Evolutionary conservation across 2,888 invertebrate genomes (phyloP), one percentile per base, ranked within the genome.

Genomic region (Anthoptus insignis): DNA sequence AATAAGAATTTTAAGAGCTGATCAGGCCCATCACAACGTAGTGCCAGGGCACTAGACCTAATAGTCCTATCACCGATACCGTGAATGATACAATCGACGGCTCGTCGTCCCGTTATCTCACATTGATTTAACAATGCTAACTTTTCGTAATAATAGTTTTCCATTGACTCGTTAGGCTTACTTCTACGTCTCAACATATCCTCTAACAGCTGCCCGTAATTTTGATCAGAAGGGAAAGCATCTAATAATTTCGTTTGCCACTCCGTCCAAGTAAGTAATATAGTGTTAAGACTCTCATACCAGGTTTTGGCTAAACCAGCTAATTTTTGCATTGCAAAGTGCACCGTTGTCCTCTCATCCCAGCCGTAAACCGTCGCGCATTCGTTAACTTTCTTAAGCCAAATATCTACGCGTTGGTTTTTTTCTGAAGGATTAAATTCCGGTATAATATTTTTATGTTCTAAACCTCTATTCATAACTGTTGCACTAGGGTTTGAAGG

Each of bases 61-160:
- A 68, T 47, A 13, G 73, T 70, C 53, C 39, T 71, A 49, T 75
- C 72, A 13, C 37, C 69, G 4, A 73, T 49, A 1, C 75, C 72
- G 32, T 75, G 75, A 32, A 73, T 72, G 4, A 74, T 66, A 42
- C 76, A 76, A 3, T 74, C 74, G 2, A 70, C 73, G 0, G 74
- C 74, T 0, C 71, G 71, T 11, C 58, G 69, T 4, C 67, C 73
- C 6, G 42, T 47, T n/a, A 71, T 67, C n/a, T 67, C 65, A 29
- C 66, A 68, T 42, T 64, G 68, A 16, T 71, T 72, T 8, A 74
- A 8, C 8, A 70, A 29, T 22, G 59, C 45, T 8, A 71, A 39
- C 32, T 73, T 74, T 24, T 72, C 68, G 52, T 70, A 73, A 45
- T 59, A 74, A 42, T 74, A 72, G 2, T 37, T 42, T 19, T 73